These are phyloP conservation scores for Drosophila lacertosa DNA, from an alignment of 1,140 invertebrate species.

Conservation along the genomic window DNA sequence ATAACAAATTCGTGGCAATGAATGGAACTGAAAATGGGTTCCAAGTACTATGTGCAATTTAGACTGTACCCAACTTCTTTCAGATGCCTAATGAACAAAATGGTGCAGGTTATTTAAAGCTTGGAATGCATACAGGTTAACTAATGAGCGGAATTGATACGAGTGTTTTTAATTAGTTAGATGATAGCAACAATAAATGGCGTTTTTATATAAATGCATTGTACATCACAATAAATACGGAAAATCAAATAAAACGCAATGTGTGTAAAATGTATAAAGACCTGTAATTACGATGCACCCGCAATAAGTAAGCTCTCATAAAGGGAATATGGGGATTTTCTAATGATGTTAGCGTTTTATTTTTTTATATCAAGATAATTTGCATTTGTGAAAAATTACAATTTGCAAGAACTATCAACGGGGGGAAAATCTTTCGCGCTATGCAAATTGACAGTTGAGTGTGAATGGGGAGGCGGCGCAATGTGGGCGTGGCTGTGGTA, in stretches of 20 bases:
- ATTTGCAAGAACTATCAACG: conserved; percentile 15
- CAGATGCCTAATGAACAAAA: not conserved
- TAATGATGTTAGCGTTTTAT: conserved; percentile 6
- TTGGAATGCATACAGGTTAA: not conserved
- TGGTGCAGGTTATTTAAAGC: too few relatives aligned
- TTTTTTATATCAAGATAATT: conserved; percentile 24
- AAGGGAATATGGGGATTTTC: conserved; percentile 23
- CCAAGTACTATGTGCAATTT: not conserved
- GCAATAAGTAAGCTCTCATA: conserved; percentile 15
- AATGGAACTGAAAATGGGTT: not conserved
- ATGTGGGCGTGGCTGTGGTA: conserved; percentile 13
- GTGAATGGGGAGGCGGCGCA: conserved; percentile 12
- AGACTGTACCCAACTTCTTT: not conserved
- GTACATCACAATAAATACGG: not conserved
- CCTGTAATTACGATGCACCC: conserved; percentile 6
- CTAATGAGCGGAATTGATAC: not conserved
- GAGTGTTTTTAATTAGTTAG: not conserved
- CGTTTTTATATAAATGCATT: not conserved
- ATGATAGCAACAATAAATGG: not conserved
- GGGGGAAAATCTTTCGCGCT: conserved; percentile 9
- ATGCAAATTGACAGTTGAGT: conserved; percentile 52
- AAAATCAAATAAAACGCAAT: conserved; percentile 16
- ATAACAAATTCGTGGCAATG: conserved; percentile 16
- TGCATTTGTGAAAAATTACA: conserved; percentile 18
- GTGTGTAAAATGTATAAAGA: conserved; percentile 18